A percentile compares a stretch with the other conserved stretches of the same genome.
Evolutionary conservation across 2,797 vertebrate genomes (phyloP).

Genomic region (Lepidocolaptes lacrymiger): DNA sequence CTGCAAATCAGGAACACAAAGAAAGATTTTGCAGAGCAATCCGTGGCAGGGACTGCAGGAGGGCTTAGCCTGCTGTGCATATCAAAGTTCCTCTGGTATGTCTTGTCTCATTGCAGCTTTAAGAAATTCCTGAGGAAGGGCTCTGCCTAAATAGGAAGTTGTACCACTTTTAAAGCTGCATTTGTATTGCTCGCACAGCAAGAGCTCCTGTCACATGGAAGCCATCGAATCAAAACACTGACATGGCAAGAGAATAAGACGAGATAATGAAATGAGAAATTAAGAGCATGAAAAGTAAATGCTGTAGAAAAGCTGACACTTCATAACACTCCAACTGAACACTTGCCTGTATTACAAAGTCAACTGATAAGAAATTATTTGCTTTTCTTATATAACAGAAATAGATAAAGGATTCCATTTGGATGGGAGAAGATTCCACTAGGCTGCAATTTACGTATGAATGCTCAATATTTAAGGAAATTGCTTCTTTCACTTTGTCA

Average conservation of each 20-base stretch:
- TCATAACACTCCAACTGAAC: conserved; percentile 50
- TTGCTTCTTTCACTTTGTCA: conserved; percentile 63
- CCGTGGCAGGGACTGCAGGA: neutral
- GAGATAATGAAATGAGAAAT: conserved; percentile 70
- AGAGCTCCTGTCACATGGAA: conserved; percentile 61
- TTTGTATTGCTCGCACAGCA: conserved; percentile 44
- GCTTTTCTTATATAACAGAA: conserved; percentile 69
- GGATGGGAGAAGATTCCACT: conserved; percentile 48
- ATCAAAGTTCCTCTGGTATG: conserved; percentile 32
- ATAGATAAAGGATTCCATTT: conserved; percentile 63
- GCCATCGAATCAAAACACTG: conserved; percentile 63
- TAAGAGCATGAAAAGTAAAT: conserved; percentile 60
- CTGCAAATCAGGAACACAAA: neutral
- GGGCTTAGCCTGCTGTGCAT: conserved; percentile 49
- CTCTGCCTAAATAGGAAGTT: conserved; percentile 36
- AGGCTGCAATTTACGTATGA: conserved; percentile 65
- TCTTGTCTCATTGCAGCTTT: conserved; percentile 19
- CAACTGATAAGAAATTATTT: conserved; percentile 68
- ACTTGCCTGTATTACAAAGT: conserved; percentile 62
- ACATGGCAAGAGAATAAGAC: conserved; percentile 60
- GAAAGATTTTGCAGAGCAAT: neutral
- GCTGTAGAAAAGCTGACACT: conserved; percentile 65
- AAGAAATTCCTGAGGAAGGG: conserved; percentile 46
- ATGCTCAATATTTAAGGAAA: conserved; percentile 68
- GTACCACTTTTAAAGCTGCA: conserved; percentile 13